Conservation (phyloP, 1,140 invertebrate genomes). For the Brachionus rotundiformis region DNA sequence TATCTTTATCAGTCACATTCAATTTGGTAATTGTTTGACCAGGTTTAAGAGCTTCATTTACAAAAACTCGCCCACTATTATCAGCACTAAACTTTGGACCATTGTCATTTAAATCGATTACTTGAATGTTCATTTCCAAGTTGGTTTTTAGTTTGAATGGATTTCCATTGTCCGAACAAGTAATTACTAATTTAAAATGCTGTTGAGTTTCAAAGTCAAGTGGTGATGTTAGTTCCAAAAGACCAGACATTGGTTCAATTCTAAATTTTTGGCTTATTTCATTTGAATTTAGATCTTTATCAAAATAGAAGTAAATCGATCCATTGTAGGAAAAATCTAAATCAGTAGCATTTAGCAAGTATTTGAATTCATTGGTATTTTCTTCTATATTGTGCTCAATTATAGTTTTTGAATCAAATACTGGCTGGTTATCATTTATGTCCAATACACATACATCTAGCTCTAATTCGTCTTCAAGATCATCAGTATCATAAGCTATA, state of each 20-base stretch:
- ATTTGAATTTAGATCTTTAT: background rate
- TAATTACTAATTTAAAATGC: background rate
- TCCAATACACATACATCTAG: constrained; percentile 32
- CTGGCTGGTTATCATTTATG: constrained; percentile 39
- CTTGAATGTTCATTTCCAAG: background rate
- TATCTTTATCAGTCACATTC: background rate
- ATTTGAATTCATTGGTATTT: constrained; percentile 23
- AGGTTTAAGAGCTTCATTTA: background rate
- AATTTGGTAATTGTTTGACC: constrained; percentile 9
- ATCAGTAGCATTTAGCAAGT: constrained; percentile 5
- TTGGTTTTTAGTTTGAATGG: constrained; percentile 7
- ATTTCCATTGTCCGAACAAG: constrained; percentile 41
- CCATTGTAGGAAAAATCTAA: constrained; percentile 15
- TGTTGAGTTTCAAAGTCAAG: constrained; percentile 37
- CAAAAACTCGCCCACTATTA: background rate
- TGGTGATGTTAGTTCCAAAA: background rate
- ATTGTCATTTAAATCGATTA: constrained; percentile 43
- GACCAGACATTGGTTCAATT: constrained; percentile 40
- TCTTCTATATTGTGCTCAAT: background rate
- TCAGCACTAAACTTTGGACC: background rate
- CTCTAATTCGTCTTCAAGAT: constrained; percentile 11
- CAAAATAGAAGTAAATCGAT: constrained; percentile 45
- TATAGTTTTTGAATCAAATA: background rate
- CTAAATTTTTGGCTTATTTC: constrained; percentile 20
- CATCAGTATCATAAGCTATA: constrained; percentile 1